These are phyloP conservation scores for Xyliphius kryptos DNA, from an alignment of 2,113 vertebrate species.

Conservation along the genomic window DNA sequence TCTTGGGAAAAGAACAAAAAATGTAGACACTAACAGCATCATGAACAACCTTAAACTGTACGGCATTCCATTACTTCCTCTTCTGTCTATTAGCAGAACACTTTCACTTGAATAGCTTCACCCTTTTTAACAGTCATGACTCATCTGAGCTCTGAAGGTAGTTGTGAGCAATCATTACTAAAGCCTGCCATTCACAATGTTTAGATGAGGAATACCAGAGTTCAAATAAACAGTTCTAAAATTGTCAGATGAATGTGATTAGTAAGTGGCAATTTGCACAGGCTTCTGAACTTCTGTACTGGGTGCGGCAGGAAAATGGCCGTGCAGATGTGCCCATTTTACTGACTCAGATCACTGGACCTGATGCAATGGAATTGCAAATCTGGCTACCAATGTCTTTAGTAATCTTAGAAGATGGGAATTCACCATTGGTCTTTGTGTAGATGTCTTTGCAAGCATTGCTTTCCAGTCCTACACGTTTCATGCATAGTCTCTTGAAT, in stretches of 20 bases:
- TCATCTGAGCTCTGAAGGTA: slow-evolving; percentile 30
- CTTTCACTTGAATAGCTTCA: slow-evolving; percentile 37
- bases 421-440: slow-evolving; percentile 50
- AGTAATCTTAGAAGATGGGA: slow-evolving; percentile 48
- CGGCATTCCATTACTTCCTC: slow-evolving; percentile 51
- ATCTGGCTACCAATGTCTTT: slow-evolving; percentile 42
- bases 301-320: slow-evolving; percentile 28
- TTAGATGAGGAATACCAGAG: neutral
- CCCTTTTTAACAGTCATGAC: slow-evolving; percentile 41
- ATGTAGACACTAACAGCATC: neutral
- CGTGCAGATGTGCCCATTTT: slow-evolving; percentile 31
- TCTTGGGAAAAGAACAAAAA: neutral
- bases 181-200: neutral
- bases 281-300: slow-evolving; percentile 21
- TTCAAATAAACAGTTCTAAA: slow-evolving; percentile 28
- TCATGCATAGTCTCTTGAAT: too few relatives aligned
- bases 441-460: slow-evolving; percentile 15
- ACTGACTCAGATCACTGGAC: slow-evolving; percentile 31
- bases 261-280: slow-evolving; percentile 17
- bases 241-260: slow-evolving; percentile 3
- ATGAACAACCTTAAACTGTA: slow-evolving; percentile 1
- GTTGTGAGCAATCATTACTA: neutral
- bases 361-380: slow-evolving; percentile 58
- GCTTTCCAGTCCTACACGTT: neutral
- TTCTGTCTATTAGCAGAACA: slow-evolving; percentile 41